A percentile compares a stretch with the other conserved stretches of the same genome.
Conservation (phyloP, 2,888 invertebrate genomes). For the Lithophane ornitopus region DNA sequence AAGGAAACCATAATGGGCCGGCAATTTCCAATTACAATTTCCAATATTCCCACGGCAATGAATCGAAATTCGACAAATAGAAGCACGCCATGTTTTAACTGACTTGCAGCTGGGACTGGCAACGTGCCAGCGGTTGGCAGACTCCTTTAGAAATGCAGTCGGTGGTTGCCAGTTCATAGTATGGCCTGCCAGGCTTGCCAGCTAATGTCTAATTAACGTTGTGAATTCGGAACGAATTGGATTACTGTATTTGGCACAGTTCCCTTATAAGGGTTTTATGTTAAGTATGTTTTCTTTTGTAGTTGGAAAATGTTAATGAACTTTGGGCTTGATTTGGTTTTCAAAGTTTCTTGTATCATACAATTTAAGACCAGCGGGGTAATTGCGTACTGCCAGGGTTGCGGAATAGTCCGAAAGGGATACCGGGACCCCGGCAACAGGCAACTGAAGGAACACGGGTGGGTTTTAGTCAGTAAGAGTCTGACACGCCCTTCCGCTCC, state of each 20-base stretch:
- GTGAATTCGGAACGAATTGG: slow-evolving; percentile 44
- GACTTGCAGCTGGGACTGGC: slow-evolving; percentile 56
- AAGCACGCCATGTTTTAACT: slow-evolving; percentile 25
- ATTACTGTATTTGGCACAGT: slow-evolving; percentile 59
- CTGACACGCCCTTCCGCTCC: too few relatives aligned
- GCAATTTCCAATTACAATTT: slow-evolving; percentile 6
- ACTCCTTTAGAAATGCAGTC: slow-evolving; percentile 53
- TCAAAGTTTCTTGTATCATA: background rate
- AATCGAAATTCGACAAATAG: slow-evolving; percentile 37
- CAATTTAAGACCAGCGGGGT: background rate
- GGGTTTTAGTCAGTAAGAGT: too few relatives aligned
- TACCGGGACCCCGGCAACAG: too few relatives aligned
- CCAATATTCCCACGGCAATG: slow-evolving; percentile 26
- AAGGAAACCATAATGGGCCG: too few relatives aligned
- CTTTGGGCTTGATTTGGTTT: slow-evolving; percentile 9
- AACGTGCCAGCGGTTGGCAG: slow-evolving; percentile 49
- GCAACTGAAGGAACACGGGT: too few relatives aligned
- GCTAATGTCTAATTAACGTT: slow-evolving; percentile 58
- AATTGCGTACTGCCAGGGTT: too few relatives aligned
- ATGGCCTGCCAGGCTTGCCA: slow-evolving; percentile 50
- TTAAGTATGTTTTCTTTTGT: slow-evolving; percentile 19
- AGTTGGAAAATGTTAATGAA: slow-evolving; percentile 20
- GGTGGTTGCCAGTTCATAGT: slow-evolving; percentile 47
- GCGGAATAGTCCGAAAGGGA: too few relatives aligned
- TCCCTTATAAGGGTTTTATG: slow-evolving; percentile 23